These are phyloP conservation scores for Lepilemur septentrionalis DNA, from an alignment of 2,797 vertebrate genomes.

Conservation along the genomic window DNA sequence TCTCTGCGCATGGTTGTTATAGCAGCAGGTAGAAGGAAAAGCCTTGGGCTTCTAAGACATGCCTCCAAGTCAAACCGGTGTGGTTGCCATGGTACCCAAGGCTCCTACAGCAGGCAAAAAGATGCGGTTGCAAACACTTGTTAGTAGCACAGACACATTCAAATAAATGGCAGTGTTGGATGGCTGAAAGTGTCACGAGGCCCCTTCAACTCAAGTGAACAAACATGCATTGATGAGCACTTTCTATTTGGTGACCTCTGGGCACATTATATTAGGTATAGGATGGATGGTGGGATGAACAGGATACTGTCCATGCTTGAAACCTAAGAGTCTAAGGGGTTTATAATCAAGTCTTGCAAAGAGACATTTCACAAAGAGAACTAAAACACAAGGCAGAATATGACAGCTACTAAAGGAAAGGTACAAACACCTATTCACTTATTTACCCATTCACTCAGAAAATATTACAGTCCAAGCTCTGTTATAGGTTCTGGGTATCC, in stretches of 20 bases:
- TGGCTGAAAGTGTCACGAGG: slow-evolving; percentile 75
- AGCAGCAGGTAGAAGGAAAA: slow-evolving; percentile 76
- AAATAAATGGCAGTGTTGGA: slow-evolving; percentile 79
- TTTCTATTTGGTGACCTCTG: not conserved
- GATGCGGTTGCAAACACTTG: slow-evolving; percentile 83
- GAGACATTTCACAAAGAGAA: slow-evolving; percentile 17
- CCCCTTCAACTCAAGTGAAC: slow-evolving; percentile 64
- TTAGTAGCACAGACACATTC: slow-evolving; percentile 76
- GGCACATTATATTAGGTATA: not conserved
- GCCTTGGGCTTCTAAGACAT: slow-evolving; percentile 66
- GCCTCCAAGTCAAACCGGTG: slow-evolving; percentile 78
- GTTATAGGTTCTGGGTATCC: not conserved
- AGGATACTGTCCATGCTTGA: not conserved
- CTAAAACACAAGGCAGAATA: not conserved
- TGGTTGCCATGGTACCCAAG: slow-evolving; percentile 85
- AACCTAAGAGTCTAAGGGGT: not conserved
- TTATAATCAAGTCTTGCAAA: not conserved
- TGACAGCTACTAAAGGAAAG: not conserved
- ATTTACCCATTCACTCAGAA: slow-evolving; percentile 30
- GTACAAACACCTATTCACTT: not conserved
- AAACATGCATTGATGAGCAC: not conserved
- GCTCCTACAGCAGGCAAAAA: slow-evolving; percentile 77
- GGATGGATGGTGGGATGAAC: not conserved
- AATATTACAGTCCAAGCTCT: not conserved
- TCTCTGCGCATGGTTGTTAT: slow-evolving; percentile 57